Evolutionary conservation across 2,888 invertebrate species (phyloP), one percentile per base, ranked within the genome.

Genomic region (Argyresthia albistria): DNA sequence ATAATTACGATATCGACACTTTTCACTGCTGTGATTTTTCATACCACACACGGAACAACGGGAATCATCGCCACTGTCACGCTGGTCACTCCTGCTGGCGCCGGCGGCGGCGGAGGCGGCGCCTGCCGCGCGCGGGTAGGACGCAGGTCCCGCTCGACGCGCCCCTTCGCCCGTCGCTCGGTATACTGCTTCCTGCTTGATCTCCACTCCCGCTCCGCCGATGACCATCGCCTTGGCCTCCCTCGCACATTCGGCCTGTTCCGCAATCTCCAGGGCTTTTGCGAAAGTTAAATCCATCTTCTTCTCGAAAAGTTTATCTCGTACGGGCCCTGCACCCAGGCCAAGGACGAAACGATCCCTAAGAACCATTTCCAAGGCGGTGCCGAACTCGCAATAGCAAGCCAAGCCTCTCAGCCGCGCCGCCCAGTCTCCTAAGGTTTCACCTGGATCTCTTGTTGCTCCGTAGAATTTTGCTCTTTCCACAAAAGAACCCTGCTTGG

Each of bases 391-490:
- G 48, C 59, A 58, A 39, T 56, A 53, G 16, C 52, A 56, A 37
- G 56, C 11, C 47, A 53, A 46, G 49, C 55, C 51, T 14, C 56
- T 43, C 16, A 56, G 35, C 52, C 55, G 53, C 51, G 54, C 61
- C 37, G 56, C 58, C 58, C 59, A 62, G 7, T 59, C 56, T 39
- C 57, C 57, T 15, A 60, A 12, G 14, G 51, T 56, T 51, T 61
- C 52, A 9, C 43, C 16, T n/a, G 43, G 25, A 9, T 11, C 11
- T 37, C 15, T 46, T 39, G 14, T 45, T 56, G n/a, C 50, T 36
- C 53, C 57, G 50, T 60, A 60, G 46, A 62, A 61, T 14, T 56
- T 59, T 10, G 54, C 56, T 16, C 55, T 52, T 10, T 62, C 59
- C 3, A 54, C 59, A 49, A 56, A 62, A 0, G 58, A 55, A 4